A percentile compares a stretch with the other conserved stretches of the same genome.
Evolutionary conservation across 2,113 vertebrate genomes (phyloP).

Genomic region (Geococcyx californianus): DNA sequence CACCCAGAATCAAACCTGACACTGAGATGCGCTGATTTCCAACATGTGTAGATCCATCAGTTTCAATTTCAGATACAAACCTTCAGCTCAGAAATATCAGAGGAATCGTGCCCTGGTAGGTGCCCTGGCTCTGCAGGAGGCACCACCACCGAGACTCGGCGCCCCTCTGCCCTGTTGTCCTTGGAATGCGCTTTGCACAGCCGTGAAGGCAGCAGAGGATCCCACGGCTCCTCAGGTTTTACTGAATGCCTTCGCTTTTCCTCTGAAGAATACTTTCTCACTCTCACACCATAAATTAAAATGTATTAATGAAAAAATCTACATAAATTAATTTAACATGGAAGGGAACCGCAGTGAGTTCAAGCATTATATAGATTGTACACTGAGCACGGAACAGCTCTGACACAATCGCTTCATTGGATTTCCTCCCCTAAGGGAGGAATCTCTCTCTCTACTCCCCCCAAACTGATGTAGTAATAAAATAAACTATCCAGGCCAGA

Average conservation of each 20-base stretch:
- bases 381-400: background rate
- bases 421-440: constrained; percentile 49
- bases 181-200: background rate
- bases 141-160: background rate
- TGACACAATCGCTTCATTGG: background rate
- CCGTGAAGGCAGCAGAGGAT: background rate
- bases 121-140: background rate
- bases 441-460: constrained; percentile 6
- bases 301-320: background rate
- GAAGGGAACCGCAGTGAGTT: background rate
- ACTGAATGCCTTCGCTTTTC: background rate
- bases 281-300: background rate
- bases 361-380: background rate
- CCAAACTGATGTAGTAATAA: constrained; percentile 50
- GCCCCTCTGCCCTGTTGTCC: accelerated
- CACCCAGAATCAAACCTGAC: background rate
- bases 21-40: background rate
- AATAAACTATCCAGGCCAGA: constrained; percentile 39
- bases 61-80: background rate
- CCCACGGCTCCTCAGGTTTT: background rate
- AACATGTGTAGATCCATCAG: background rate
- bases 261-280: background rate
- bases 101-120: background rate
- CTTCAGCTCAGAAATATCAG: background rate
- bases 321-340: background rate